Percentiles rank a stretch among this genome's conserved stretches.
Evolutionary conservation across 2,888 invertebrate genomes (phyloP).

Genomic region (Melinaea menophilus): DNA sequence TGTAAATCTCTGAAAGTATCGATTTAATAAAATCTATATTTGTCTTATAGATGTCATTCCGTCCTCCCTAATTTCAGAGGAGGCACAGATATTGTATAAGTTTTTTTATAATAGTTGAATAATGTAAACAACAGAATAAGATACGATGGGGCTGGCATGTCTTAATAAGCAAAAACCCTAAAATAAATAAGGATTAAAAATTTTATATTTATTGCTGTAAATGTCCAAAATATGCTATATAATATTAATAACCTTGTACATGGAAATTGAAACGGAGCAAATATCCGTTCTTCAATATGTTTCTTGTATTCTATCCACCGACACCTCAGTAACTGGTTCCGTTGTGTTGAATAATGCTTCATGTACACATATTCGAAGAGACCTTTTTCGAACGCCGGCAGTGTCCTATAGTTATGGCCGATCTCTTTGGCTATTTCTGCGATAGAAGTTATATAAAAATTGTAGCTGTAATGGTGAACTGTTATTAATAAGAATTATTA

Average conservation of each 20-base stretch:
- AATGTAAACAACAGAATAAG: too few species aligned
- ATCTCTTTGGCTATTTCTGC: slow-evolving; percentile 46
- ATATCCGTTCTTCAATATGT: slow-evolving; percentile 33
- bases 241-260: slow-evolving; percentile 39
- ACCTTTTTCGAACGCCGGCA: slow-evolving; percentile 52
- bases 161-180: too few species aligned
- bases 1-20: slow-evolving; percentile 36
- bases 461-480: background rate
- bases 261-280: slow-evolving; percentile 39
- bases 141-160: too few species aligned
- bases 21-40: background rate
- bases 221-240: background rate
- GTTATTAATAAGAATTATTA: background rate
- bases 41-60: too few species aligned
- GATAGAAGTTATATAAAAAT: background rate
- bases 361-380: slow-evolving; percentile 42
- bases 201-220: too few species aligned
- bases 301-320: slow-evolving; percentile 38
- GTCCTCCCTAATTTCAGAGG: too few species aligned
- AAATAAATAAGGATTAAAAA: too few species aligned
- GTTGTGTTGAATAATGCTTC: slow-evolving; percentile 46
- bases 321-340: slow-evolving; percentile 41
- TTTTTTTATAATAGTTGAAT: too few species aligned
- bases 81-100: too few species aligned
- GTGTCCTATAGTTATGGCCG: slow-evolving; percentile 41